Base-by-base conservation (phyloP, 2,113 vertebrate species). In the Pseudolaguvia tuberculata region DNA sequence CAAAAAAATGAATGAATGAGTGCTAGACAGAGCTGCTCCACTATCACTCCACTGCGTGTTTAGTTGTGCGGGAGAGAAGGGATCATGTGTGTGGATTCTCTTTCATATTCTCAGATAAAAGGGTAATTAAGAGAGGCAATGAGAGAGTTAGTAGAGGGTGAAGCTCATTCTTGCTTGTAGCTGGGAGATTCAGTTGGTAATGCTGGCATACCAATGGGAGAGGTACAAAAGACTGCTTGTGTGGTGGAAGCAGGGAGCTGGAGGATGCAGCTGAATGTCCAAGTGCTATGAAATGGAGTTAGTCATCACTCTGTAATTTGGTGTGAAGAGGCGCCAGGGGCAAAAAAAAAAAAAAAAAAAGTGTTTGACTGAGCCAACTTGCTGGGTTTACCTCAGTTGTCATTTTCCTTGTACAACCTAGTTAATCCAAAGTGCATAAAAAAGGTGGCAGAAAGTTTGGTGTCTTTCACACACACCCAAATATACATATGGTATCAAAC, bases 251-350 rank as follows among this genome's bases (percentile, higher is more conserved):
- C 66, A 69, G 69, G 51, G 58, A 72, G 65, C 74, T 77, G 81
- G 81, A 67, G 79, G 78, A 76, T 48, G 69, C 58, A 59, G 70
- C 78, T 82, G 81, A 86, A 85, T 80, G 67, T 77, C 70, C 73
- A 70, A 71, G 83, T 70, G 79, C 70, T 72, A 83, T 59, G 69
- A 51, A 72, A 65, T 50, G 55, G 50, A 65, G 70, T 85, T 80
- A 83, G 78, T 87, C 86, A 81, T 81, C 45, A 75, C 72, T 77
- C 78, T 72, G 83, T 85, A 85, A 84, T 85, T 79, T 77, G 72
- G 65, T 74, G 79, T 79, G 79, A 72, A 75, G 29, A 76, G 71
- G 45, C 71, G 66, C 74, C 75, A 78, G 79, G 31, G 39, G 62
- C 52, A 55, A 79, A 78, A 47, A 52, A 53, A 63, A 76, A 75